Conservation (phyloP, 2,113 vertebrate genomes). For the Forbesichthys papilliferus region DNA sequence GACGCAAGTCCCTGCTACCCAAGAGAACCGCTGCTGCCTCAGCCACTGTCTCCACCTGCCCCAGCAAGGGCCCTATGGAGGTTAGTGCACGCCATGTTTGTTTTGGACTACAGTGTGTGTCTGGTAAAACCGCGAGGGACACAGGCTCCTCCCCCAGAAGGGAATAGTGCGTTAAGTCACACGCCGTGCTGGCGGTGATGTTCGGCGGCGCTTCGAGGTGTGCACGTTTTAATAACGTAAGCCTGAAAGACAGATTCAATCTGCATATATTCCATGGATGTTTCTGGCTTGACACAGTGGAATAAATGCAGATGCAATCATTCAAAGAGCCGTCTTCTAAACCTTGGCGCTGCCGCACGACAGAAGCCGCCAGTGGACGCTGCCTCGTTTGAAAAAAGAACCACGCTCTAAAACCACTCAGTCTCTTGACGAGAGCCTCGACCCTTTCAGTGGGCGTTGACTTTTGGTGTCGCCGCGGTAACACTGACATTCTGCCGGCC, state of each 20-base stretch:
- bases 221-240: too few species aligned
- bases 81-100: slow-evolving; percentile 61
- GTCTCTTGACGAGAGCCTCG: background rate
- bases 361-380: too few species aligned
- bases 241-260: too few species aligned
- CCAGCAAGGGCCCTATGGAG: slow-evolving; percentile 95
- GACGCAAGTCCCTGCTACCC: slow-evolving; percentile 97
- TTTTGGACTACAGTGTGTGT: slow-evolving; percentile 3
- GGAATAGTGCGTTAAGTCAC: background rate
- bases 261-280: too few species aligned
- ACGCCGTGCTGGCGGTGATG: too few species aligned
- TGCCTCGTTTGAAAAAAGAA: too few species aligned
- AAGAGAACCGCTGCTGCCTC: slow-evolving; percentile 93
- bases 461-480: background rate
- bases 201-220: too few species aligned
- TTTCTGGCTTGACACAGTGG: too few species aligned
- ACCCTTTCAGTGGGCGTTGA: background rate
- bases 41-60: slow-evolving; percentile 80
- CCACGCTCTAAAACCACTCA: too few species aligned
- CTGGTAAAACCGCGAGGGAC: background rate
- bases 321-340: too few species aligned
- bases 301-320: too few species aligned
- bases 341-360: too few species aligned
- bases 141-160: background rate
- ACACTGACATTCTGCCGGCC: slow-evolving; percentile 21